Conservation (phyloP, 1,140 invertebrate genomes). For the Centruroides vittatus region DNA sequence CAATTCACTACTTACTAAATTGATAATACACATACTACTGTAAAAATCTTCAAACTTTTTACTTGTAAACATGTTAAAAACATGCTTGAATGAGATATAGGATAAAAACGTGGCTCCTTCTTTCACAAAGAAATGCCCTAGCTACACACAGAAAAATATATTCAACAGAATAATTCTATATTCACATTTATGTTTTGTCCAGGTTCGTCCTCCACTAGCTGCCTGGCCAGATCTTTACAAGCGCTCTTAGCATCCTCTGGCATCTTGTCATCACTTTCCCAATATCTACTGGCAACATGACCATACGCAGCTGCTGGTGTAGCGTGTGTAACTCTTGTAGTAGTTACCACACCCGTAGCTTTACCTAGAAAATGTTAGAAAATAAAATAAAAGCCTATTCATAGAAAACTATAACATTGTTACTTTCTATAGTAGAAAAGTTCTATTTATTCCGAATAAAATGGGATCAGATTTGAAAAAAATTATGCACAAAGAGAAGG, state of each 20-base stretch:
- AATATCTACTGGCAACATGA: conserved; percentile 52
- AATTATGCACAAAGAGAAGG: too few relatives aligned
- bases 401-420: too few relatives aligned
- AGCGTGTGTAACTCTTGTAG: conserved; percentile 77
- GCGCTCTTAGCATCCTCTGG: conserved; percentile 28
- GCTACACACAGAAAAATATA: not conserved
- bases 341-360: conserved; percentile 66
- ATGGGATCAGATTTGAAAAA: too few relatives aligned
- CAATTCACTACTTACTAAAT: conserved; percentile 14
- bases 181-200: conserved; percentile 46
- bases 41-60: too few relatives aligned
- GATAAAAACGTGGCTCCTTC: too few relatives aligned
- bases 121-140: too few relatives aligned
- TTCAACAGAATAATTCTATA: conserved; percentile 41
- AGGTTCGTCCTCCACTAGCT: conserved; percentile 50
- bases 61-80: too few relatives aligned
- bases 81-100: too few relatives aligned
- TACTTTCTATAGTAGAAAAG: too few relatives aligned
- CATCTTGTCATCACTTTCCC: conserved; percentile 52
- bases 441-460: too few relatives aligned
- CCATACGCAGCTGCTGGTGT: conserved; percentile 77
- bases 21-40: too few relatives aligned
- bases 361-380: conserved; percentile 22
- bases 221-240: conserved; percentile 54
- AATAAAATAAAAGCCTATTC: too few relatives aligned